These are phyloP conservation scores for Hymenochirus boettgeri DNA, from an alignment of 2,113 vertebrate genomes.

Conservation along the genomic window DNA sequence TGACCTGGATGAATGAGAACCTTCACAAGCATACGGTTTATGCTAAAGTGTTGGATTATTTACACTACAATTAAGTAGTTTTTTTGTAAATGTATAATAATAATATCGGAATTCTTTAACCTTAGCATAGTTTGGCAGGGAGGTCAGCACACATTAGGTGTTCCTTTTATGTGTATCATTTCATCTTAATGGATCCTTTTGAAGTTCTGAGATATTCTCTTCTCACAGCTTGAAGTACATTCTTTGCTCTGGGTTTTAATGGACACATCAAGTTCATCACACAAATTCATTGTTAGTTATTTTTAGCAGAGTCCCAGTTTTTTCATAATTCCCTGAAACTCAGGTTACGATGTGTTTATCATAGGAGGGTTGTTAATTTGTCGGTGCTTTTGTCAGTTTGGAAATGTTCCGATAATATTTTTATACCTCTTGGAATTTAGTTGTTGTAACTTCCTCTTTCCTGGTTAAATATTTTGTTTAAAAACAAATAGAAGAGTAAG, in stretches of 20 bases:
- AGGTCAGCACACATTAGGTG: background rate
- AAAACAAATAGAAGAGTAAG: background rate
- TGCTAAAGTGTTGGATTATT: no score
- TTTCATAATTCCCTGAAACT: slow-evolving; percentile 7
- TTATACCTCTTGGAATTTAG: slow-evolving; percentile 12
- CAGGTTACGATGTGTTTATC: background rate
- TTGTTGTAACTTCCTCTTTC: slow-evolving; percentile 21
- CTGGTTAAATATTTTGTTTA: slow-evolving; percentile 9
- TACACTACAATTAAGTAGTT: no score
- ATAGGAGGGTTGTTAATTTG: background rate
- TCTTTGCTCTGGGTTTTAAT: background rate
- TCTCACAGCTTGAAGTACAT: slow-evolving; percentile 7
- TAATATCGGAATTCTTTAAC: no score
- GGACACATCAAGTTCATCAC: no score
- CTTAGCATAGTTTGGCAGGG: background rate
- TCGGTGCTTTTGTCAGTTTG: background rate
- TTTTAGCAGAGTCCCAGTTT: slow-evolving; percentile 8
- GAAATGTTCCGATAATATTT: slow-evolving; percentile 25
- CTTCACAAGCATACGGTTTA: no score
- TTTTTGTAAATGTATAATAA: no score
- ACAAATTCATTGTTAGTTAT: slow-evolving; percentile 7
- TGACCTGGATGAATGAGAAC: no score
- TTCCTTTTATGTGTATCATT: slow-evolving; percentile 1
- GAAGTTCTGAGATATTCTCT: slow-evolving; percentile 3
- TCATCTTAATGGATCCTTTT: slow-evolving; percentile 5